Evolutionary conservation across 2,888 invertebrate genomes (phyloP), one percentile per base, ranked within the genome.

Genomic region (Dasypogon diadema): DNA sequence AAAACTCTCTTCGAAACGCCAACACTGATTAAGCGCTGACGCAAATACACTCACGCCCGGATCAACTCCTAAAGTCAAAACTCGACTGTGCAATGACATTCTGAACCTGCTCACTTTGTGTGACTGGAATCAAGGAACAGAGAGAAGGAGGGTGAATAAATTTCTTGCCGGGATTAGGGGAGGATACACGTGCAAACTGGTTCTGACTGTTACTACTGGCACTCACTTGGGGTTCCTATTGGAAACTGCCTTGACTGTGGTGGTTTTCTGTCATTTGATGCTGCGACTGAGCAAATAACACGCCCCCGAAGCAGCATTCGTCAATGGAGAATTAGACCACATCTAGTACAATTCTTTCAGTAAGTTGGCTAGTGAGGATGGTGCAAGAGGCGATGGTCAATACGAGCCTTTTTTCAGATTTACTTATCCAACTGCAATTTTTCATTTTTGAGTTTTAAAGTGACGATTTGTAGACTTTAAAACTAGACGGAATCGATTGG

Each of bases 401-500:
- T 65, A 46, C 26, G n/a, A 46, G 48, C 24, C 48, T 46, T 65
- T 46, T 65, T 46, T 65, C 46, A 37, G 60, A 60, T 37, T 60
- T 34, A 14, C 37, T 60, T 60, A n/a, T 2, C 16, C 42, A 37
- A 14, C 48, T 48, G 16, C n/a, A 48, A 48, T 51, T 51, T 51
- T 21, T 65, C 42, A 12, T 63, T 63, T 63, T 63, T 48, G 18
- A 18, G 16, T 22, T 65, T 65, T 65, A 65, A 65, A 65, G 65
- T 48, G 24, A 22, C 8, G 12, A 46, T 16, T 21, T 4, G 65
- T 42, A 2, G n/a, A 46, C 65, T 65, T 65, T 65, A 65, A 42
- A 65, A 65, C 65, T 65, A 65, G 65, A 65, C 42, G 46, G 46
- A 18, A 65, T 65, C 65, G 65, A 65, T 65, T 65, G 65, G 24